These are phyloP conservation scores for Neotoxoptera formosana DNA, from an alignment of 1,140 invertebrate species.

Conservation along the genomic window DNA sequence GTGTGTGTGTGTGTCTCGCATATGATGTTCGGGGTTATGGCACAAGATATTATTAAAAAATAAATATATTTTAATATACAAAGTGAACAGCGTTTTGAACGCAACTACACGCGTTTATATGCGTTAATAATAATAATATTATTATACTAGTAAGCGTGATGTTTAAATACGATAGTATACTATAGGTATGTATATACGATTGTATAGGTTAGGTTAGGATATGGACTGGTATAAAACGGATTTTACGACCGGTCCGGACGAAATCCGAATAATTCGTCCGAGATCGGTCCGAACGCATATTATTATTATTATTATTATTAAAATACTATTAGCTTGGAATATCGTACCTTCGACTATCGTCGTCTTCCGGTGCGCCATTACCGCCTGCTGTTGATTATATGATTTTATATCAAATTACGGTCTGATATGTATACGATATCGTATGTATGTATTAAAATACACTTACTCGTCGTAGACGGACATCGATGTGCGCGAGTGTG, in stretches of 20 bases:
- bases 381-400: neutral
- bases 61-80: neutral
- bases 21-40: conserved; percentile 16
- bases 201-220: too few relatives aligned
- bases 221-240: neutral
- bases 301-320: neutral
- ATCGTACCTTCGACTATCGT: neutral
- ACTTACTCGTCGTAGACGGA: too few relatives aligned
- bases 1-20: neutral
- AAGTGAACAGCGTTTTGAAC: neutral
- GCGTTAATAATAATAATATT: neutral
- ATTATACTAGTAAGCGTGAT: neutral
- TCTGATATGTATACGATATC: neutral
- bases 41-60: neutral
- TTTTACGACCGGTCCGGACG: neutral
- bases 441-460: too few relatives aligned
- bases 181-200: too few relatives aligned
- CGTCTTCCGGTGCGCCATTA: neutral
- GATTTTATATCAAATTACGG: neutral
- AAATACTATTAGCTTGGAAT: neutral
- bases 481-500: too few relatives aligned
- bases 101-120: neutral
- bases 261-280: conserved; percentile 1
- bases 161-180: neutral
- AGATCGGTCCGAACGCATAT: neutral